Evolutionary conservation across 2,797 vertebrate genomes (phyloP), one percentile per base, ranked within the genome.

Genomic region (Sebastes matsubarae): DNA sequence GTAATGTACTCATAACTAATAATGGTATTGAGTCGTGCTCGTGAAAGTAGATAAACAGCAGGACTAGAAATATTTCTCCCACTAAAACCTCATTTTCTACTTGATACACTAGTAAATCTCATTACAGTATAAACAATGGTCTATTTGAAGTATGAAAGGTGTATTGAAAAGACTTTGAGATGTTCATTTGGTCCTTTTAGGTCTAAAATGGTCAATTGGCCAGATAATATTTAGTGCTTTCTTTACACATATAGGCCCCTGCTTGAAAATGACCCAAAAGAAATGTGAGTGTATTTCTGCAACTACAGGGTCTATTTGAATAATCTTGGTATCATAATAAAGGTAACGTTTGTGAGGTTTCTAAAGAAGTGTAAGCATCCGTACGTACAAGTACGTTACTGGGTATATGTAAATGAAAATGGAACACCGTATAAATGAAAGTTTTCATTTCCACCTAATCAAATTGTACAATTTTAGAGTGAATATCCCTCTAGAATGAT

Each of bases 191-290:
- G 36, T 57, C 50, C 46, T 8, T 61, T 60, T 6, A 22, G 12
- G 5, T 65, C 3, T 36, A 50, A 50, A 66, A 32, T 63, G n/a
- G 30, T 76, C 12, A 7, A 11, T 52, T 61, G 16, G 20, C 12
- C 38, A 73, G 66, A 71, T 55, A 68, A 84, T 59, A 83, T 85
- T 83, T 69, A 68, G 16, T 79, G 79, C 50, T 84, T 30, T 85
- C 34, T 75, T 42, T 30, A 76, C 57, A 22, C 20, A 6, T 2
- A 24, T 12, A 38, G 61, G 20, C 50, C 50, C 8, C 50, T 52
- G 8, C 20, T 52, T 18, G 20, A 52, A 52, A 52, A 52, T 52
- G 50, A 52, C 50, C 50, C 50, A 52, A 52, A 52, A 52, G 8
- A 8, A 52, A 52, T 52, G 1, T 50, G 20, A n/a, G 8, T 52